Evolutionary conservation across 2,113 vertebrate genomes (phyloP).

Genomic region (Antennarius striatus): DNA sequence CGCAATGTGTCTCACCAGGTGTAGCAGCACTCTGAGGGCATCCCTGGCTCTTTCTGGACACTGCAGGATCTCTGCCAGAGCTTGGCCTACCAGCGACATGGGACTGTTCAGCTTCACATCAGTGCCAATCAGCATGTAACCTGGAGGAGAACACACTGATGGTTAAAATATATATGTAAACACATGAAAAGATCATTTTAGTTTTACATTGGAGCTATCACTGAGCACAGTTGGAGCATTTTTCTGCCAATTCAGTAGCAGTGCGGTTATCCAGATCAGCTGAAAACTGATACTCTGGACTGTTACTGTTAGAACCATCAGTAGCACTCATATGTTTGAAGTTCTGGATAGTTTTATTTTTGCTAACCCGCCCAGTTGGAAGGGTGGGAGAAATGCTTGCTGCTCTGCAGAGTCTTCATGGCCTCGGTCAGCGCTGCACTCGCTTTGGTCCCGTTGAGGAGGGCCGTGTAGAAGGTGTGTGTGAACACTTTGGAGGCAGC

Average conservation of each 20-base stretch:
- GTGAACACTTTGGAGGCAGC: constrained; percentile 93
- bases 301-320: background rate
- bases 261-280: too few species aligned
- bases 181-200: too few species aligned
- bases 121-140: constrained; percentile 90
- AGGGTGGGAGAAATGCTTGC: constrained; percentile 90
- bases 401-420: constrained; percentile 92
- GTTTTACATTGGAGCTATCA: too few species aligned
- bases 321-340: background rate
- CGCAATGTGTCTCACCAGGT: constrained; percentile 83
- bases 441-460: constrained; percentile 89
- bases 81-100: constrained; percentile 90
- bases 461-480: constrained; percentile 89
- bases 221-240: too few species aligned
- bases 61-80: constrained; percentile 93
- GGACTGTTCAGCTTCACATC: constrained; percentile 95
- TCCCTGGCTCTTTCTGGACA: constrained; percentile 89
- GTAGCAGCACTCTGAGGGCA: constrained; percentile 90
- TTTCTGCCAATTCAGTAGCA: too few species aligned
- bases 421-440: constrained; percentile 89
- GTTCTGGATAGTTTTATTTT: background rate
- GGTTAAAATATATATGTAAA: too few species aligned
- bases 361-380: constrained; percentile 94
- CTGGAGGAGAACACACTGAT: constrained; percentile 70
- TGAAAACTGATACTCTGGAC: too few species aligned